Percentiles rank a stretch among this genome's conserved stretches.
Evolutionary conservation across 2,113 vertebrate genomes (phyloP).

Genomic region (Platysternon megacephalum): DNA sequence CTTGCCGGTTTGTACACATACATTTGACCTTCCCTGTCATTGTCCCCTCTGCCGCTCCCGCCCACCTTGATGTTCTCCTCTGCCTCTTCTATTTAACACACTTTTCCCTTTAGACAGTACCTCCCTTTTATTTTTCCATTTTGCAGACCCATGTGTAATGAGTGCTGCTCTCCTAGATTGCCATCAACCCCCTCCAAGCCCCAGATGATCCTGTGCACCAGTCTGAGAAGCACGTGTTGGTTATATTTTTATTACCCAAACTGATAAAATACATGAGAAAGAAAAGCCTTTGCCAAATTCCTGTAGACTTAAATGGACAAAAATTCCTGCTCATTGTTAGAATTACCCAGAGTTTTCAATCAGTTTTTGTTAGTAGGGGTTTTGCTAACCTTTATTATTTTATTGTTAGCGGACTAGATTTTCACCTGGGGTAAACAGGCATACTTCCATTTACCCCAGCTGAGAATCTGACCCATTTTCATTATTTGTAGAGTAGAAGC

Average conservation of each 20-base stretch:
- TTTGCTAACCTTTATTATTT: background rate
- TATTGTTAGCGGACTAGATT: slow-evolving; percentile 3
- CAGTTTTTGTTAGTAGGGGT: background rate
- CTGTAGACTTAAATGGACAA: background rate
- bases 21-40: slow-evolving; percentile 13
- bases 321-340: background rate
- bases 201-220: slow-evolving; percentile 22
- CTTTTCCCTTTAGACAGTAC: slow-evolving; percentile 9
- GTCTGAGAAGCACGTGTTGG: slow-evolving; percentile 33
- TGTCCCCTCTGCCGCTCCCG: background rate
- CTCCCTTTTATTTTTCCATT: background rate
- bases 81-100: background rate
- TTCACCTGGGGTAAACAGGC: background rate
- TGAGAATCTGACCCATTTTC: background rate
- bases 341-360: background rate
- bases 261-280: slow-evolving; percentile 11
- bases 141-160: slow-evolving; percentile 16
- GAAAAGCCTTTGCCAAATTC: background rate
- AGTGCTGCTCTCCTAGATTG: slow-evolving; percentile 25
- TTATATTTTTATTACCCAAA: background rate
- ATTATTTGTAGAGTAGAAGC: background rate
- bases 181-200: background rate
- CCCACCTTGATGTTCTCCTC: background rate
- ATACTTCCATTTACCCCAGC: background rate
- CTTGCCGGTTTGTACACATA: background rate